Conservation (phyloP, 2,113 vertebrate species). For the Sardina pilchardus region DNA sequence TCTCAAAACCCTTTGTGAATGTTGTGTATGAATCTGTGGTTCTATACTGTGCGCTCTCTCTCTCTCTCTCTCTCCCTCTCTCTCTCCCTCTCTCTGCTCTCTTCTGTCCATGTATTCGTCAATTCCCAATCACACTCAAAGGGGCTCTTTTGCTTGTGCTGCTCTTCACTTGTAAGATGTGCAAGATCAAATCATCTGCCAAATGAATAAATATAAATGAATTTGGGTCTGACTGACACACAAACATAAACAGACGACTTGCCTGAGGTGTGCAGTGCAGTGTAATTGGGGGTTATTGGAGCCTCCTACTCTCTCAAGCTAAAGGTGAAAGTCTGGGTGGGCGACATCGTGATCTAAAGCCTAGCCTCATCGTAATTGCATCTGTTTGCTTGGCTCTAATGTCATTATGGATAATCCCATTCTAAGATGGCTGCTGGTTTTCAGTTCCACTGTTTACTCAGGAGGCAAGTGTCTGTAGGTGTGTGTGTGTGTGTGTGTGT, state of each 20-base stretch:
- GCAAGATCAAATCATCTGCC: background rate
- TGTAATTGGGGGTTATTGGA: background rate
- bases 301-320: background rate
- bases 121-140: background rate
- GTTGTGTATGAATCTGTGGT: too few relatives aligned
- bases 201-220: background rate
- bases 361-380: background rate
- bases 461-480: background rate
- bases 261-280: background rate
- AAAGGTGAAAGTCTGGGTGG: background rate
- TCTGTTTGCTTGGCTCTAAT: constrained; percentile 12
- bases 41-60: too few relatives aligned
- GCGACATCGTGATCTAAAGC: background rate
- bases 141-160: background rate
- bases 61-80: too few relatives aligned
- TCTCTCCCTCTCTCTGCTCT: too few relatives aligned
- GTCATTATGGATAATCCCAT: constrained; percentile 4
- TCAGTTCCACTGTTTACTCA: constrained; percentile 4
- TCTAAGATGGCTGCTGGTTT: background rate
- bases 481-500: background rate
- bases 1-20: too few relatives aligned
- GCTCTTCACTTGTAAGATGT: background rate
- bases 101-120: background rate
- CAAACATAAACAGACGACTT: background rate
- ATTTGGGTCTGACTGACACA: background rate